Conservation (phyloP, 2,113 vertebrate species). For the Empidonax traillii region DNA sequence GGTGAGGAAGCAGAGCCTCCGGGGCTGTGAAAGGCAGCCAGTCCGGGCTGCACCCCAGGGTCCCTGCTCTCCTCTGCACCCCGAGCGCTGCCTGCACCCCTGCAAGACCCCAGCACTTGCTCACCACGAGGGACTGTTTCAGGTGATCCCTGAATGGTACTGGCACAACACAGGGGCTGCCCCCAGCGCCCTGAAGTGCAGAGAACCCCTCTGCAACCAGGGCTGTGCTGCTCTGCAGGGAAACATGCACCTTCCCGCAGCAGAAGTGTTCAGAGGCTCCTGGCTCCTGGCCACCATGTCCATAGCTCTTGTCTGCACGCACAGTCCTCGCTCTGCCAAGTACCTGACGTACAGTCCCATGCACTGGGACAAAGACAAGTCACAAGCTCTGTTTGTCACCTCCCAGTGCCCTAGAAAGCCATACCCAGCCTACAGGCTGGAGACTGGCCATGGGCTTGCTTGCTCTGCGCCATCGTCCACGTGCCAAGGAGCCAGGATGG, state of each 20-base stretch:
- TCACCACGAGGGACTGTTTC: rapidly evolving
- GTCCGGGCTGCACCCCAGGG: background rate
- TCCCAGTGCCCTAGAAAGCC: slow-evolving; percentile 1
- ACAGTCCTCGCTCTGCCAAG: slow-evolving; percentile 11
- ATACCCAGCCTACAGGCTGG: background rate
- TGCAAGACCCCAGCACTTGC: rapidly evolving
- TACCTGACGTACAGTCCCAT: slow-evolving; percentile 47
- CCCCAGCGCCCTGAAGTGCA: rapidly evolving
- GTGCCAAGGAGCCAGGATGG: background rate
- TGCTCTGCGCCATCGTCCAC: background rate
- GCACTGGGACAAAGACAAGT: slow-evolving; percentile 28
- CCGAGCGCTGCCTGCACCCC: background rate
- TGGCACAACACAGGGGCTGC: background rate
- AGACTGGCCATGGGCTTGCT: background rate
- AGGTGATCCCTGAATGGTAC: background rate
- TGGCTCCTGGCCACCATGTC: background rate
- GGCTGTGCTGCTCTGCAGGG: background rate
- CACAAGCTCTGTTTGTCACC: slow-evolving; percentile 47
- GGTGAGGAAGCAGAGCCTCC: slow-evolving; percentile 53
- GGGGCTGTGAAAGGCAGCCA: slow-evolving; percentile 53
- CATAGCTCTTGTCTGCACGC: slow-evolving; percentile 11
- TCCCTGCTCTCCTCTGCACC: background rate
- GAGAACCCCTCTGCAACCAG: background rate
- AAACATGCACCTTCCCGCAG: background rate
- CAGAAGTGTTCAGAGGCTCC: background rate